Base-by-base conservation (phyloP, 2,113 vertebrate genomes). In the Balaenoptera acutorostrata region DNA sequence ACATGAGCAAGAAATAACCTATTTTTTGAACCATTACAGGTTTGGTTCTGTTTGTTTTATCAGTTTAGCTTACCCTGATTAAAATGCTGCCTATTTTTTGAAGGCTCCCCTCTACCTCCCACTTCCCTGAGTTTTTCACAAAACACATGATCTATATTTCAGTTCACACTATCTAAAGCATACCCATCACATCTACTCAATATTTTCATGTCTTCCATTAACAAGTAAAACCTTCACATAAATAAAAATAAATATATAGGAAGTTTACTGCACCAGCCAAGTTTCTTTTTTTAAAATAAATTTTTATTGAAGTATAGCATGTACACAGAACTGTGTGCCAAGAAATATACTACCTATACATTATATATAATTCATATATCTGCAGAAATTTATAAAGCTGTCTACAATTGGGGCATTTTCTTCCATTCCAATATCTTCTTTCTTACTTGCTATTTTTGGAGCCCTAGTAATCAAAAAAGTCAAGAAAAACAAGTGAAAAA, bases 251-350 rank as follows among this genome's bases (percentile, higher is more conserved):
- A 93, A 63, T 18, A 68, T 31, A 87, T 10, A 66, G 72, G 39
- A 69, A n/a, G 20, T 78, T 41, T 90, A 86, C 8, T 72, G 6
- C 21, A 75, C 36, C 68, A 95, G 57, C 36, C 78, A 87, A 71
- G 14, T 29, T 72, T 87, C 18, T 39, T 83, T 49, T 75, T 83
- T 49, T 7, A 31, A 95, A 95, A 59, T 52, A 69, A 33, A 78
- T n/a, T 61, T 97, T 93, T 93, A 93, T 88, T 95, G 59, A 90
- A 75, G 27, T 57, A 90, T 5, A 87, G 59, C 36, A 64, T 55
- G 69, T 23, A 75, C 55, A 85, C 27, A 84, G 14, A 95, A 71
- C 41, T 15, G 33, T 8, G 4, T 57, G 21, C 33, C 20, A 90
- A 41, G 21, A 90, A 81, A 81, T n/a, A 82, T 31, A 39, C 21